phyloP scores from a whole-genome alignment of 2,888 invertebrate species.

The Stomorhina lunata region DNA sequence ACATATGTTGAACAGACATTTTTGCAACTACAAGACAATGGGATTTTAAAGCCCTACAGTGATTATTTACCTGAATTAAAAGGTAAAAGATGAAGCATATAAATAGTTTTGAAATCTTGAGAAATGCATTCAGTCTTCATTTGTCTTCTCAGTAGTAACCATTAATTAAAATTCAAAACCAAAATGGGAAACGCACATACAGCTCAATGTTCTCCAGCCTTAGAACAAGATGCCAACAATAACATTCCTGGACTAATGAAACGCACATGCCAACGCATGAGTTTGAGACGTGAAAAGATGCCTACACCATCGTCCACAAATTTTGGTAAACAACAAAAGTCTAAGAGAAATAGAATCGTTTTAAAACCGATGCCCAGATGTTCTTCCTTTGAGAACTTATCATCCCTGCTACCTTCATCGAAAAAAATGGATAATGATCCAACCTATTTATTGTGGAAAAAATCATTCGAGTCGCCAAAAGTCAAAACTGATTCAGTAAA shows the following conservation, averaged over 20 bases:
- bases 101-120: not conserved
- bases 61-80: not conserved
- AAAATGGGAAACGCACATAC: slow-evolving; percentile 36
- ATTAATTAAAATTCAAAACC: not conserved
- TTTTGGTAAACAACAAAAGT: not conserved
- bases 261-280: slow-evolving; percentile 29
- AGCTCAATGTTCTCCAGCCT: slow-evolving; percentile 6
- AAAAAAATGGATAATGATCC: slow-evolving; percentile 24
- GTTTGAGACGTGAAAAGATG: not conserved
- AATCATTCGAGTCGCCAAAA: slow-evolving; percentile 11
- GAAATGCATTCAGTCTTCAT: not conserved
- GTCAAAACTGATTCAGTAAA: not conserved
- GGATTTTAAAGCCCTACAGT: not conserved
- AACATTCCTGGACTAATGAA: slow-evolving; percentile 14
- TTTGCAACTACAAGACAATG: not conserved
- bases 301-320: not conserved
- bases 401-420: not conserved
- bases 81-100: not conserved
- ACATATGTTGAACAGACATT: slow-evolving; percentile 22
- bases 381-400: slow-evolving; percentile 21
- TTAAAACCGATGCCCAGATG: slow-evolving; percentile 20
- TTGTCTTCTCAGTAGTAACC: not conserved
- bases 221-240: not conserved
- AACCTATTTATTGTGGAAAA: slow-evolving; percentile 30
- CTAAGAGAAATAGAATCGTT: not conserved